Evolutionary conservation across 2,888 invertebrate species (phyloP).

Genomic region (Metellina segmentata): DNA sequence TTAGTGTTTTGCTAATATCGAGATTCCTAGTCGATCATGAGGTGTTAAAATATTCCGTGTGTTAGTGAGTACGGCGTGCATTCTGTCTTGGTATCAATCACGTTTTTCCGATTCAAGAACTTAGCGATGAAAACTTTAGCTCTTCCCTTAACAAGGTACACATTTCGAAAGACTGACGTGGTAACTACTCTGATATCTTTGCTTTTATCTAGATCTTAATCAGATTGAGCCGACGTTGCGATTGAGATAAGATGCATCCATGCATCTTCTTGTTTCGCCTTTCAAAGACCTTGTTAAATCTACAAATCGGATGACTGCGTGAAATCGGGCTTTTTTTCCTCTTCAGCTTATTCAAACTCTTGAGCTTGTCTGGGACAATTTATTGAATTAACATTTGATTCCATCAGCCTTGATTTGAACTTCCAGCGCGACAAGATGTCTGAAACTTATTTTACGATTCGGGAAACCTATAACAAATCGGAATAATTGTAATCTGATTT

Average conservation of each 20-base stretch:
- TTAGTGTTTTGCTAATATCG: too few relatives aligned
- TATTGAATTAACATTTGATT: not conserved
- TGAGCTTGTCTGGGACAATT: not conserved
- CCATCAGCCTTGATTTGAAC: not conserved
- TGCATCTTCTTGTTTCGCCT: not conserved
- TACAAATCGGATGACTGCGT: not conserved
- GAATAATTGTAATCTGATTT: too few relatives aligned
- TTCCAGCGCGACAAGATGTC: not conserved
- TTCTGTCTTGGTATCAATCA: too few relatives aligned
- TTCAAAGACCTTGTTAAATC: not conserved
- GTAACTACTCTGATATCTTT: not conserved
- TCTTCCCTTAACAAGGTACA: not conserved
- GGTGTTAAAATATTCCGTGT: too few relatives aligned
- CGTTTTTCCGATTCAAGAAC: not conserved
- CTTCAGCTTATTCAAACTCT: not conserved
- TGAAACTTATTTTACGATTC: too few relatives aligned
- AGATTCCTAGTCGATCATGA: too few relatives aligned
- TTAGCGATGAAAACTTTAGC: not conserved
- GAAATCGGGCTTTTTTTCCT: not conserved
- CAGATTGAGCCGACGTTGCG: not conserved
- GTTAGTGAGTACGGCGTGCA: too few relatives aligned
- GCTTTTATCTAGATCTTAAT: not conserved
- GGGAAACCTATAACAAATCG: too few relatives aligned
- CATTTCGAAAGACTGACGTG: not conserved
- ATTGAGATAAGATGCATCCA: not conserved